A percentile compares a stretch with the other conserved stretches of the same genome.
Conservation (phyloP, 2,113 vertebrate species). For the Capreolus pygargus region DNA sequence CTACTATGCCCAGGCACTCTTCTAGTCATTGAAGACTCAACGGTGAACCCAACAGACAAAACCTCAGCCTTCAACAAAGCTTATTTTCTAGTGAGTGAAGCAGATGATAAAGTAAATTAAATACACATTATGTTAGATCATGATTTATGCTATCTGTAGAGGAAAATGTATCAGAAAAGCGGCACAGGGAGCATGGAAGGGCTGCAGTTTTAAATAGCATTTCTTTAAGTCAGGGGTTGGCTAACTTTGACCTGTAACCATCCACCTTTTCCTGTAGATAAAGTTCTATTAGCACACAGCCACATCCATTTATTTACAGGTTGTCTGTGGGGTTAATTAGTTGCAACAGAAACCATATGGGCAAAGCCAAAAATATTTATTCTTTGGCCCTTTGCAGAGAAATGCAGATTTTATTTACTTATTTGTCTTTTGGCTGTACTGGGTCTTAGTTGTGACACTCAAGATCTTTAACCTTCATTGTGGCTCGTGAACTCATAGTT, state of each 20-base stretch:
- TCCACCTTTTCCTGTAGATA: slow-evolving; percentile 40
- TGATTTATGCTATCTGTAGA: not conserved
- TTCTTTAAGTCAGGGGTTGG: slow-evolving; percentile 27
- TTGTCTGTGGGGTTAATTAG: not conserved
- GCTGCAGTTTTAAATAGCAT: not conserved
- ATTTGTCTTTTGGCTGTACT: not conserved
- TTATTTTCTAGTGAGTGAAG: not conserved
- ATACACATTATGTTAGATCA: not conserved
- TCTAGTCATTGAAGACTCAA: not conserved
- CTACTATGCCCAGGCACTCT: not conserved
- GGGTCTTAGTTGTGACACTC: not conserved
- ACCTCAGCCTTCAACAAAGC: not conserved
- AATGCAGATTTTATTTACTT: not conserved
- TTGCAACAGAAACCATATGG: not conserved
- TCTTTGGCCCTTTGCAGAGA: not conserved
- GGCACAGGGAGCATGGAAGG: not conserved
- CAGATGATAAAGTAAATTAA: not conserved
- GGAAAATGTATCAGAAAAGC: not conserved
- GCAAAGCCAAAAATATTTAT: not conserved
- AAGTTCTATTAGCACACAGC: not conserved
- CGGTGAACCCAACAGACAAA: slow-evolving; percentile 13
- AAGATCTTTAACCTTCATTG: not conserved
- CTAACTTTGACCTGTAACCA: not conserved
- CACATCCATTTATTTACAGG: not conserved
- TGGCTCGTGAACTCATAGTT: not conserved